Evolutionary conservation across 1,140 invertebrate genomes (phyloP).

Genomic region (Druon quercuslanigerum): DNA sequence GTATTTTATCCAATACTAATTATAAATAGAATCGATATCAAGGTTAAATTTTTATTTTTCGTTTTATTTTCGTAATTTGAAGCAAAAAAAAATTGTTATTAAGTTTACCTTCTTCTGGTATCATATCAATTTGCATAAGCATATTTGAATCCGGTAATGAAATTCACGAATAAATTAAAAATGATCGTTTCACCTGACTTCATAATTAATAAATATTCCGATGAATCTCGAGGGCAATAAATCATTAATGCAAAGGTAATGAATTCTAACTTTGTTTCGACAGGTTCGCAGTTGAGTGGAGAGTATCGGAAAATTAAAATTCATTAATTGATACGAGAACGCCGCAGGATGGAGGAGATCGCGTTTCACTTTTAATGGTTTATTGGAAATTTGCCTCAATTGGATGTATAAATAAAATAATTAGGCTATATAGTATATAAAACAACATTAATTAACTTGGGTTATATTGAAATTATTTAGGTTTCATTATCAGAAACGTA

Average conservation of each 20-base stretch:
- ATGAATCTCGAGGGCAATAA: conserved; percentile 48
- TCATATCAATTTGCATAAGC: background rate
- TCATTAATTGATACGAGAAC: background rate
- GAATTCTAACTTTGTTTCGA: conserved; percentile 46
- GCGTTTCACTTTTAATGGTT: conserved; percentile 22
- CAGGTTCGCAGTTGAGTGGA: conserved; percentile 29
- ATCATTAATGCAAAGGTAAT: conserved; percentile 44
- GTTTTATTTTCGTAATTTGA: background rate
- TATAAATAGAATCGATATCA: too few relatives aligned
- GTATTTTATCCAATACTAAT: too few relatives aligned
- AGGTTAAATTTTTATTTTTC: too few relatives aligned
- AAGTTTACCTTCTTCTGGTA: background rate
- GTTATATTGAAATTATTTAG: too few relatives aligned
- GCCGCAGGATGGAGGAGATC: conserved; percentile 4
- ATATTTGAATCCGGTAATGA: background rate
- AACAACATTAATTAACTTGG: too few relatives aligned
- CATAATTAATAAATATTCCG: conserved; percentile 50
- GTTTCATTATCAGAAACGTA: too few relatives aligned
- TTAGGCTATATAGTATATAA: too few relatives aligned
- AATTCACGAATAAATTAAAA: background rate
- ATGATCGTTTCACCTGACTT: background rate
- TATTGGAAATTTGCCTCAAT: conserved; percentile 27
- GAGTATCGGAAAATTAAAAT: conserved; percentile 36
- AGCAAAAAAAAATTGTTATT: background rate
- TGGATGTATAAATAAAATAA: background rate